Conservation (phyloP, 2,888 invertebrate genomes). For the Cheilosia vulpina region DNA sequence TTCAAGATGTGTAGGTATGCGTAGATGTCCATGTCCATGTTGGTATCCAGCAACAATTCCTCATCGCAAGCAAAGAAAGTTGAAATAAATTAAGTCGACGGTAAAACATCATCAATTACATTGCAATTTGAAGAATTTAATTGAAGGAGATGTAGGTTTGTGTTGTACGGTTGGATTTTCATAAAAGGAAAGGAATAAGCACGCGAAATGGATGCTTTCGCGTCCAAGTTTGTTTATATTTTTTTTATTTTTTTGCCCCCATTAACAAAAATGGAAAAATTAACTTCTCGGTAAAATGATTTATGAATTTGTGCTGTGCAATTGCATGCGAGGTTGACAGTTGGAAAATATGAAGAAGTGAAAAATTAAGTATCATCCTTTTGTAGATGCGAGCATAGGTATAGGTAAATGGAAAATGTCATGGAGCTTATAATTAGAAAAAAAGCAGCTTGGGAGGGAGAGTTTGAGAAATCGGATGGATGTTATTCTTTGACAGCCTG, state of each 20-base stretch:
- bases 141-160: slow-evolving; percentile 30
- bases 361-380: slow-evolving; percentile 19
- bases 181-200: too few species aligned
- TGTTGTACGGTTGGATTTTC: slow-evolving; percentile 6
- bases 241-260: too few species aligned
- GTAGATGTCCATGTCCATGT: neutral
- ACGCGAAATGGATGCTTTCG: too few species aligned
- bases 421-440: neutral
- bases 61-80: slow-evolving; percentile 25
- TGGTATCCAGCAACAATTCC: slow-evolving; percentile 6
- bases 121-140: slow-evolving; percentile 58
- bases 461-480: too few species aligned
- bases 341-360: slow-evolving; percentile 18
- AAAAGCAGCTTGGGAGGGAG: neutral
- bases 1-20: slow-evolving; percentile 6
- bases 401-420: neutral
- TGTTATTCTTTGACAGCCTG: too few species aligned
- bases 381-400: neutral
- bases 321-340: slow-evolving; percentile 19
- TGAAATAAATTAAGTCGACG: slow-evolving; percentile 69
- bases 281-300: slow-evolving; percentile 26
- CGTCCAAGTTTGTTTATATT: too few species aligned
- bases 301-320: slow-evolving; percentile 34
- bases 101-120: slow-evolving; percentile 68
- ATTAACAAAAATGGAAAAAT: too few species aligned